Evolutionary conservation across 2,113 vertebrate species (phyloP), one percentile per base, ranked within the genome.

Genomic region (Odocoileus virginianus): DNA sequence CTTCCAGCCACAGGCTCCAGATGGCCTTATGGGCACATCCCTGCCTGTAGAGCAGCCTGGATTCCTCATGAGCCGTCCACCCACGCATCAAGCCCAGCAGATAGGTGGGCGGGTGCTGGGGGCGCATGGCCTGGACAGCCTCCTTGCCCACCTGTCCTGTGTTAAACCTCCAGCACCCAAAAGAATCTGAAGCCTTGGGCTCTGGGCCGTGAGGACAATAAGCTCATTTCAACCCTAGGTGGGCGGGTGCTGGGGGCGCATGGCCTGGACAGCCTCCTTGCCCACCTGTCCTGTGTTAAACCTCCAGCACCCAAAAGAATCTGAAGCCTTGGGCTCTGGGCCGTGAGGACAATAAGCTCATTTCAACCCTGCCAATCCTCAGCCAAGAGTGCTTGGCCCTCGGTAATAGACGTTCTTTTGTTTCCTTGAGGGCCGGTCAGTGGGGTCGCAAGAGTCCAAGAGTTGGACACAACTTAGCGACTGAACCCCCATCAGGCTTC

Each of bases 81-180:
- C 27, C 13, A 30, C 1, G 2, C 33, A 7, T 36, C 27, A 25
- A 2, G 17, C 27, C 4, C 2, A 1, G 7, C 36, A 85, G 36
- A 16, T 8, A 25, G 1, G 1, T 7, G 1, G 30, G 57, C 36
- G 71, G 40, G 40, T 40, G 40, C 40, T 40, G 30, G 16, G 33
- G 13, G 43, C 14, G 6, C n/a, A 19, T 2, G 0, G 33, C 60
- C 7, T 16, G 21, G 43, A 50, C 50, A 61, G 9, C 8, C 7
- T 12, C 21, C 4, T 10, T 4, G 9, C 30, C 36, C 83, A 1
- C 27, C 40, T 74, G 10, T 16, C 28, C 50, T 36, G 47, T 2
- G 5, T 13, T 67, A 30, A 40, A 67, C 11, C 19, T n/a, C 83
- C 58, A 81, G 90, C 40, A 11, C 2, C 28, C 93, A 21, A 36